These are phyloP conservation scores for Mergus octosetaceus DNA, from an alignment of 2,797 vertebrate genomes.

Conservation along the genomic window DNA sequence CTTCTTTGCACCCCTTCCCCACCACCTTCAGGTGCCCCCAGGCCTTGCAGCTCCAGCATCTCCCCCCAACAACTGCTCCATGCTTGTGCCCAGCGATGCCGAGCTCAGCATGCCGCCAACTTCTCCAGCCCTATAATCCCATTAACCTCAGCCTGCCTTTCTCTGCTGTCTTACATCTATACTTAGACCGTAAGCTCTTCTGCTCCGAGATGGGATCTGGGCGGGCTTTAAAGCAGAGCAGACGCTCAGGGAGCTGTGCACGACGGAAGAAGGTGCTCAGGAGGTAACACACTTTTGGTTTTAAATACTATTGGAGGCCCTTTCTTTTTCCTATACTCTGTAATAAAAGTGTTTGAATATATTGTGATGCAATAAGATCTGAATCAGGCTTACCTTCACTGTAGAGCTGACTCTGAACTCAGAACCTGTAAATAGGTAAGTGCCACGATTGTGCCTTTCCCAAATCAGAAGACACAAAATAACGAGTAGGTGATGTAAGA, in stretches of 20 bases:
- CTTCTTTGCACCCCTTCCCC: background rate
- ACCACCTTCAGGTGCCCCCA: fast-evolving
- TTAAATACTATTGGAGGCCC: background rate
- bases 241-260: background rate
- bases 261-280: fast-evolving
- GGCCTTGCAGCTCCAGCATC: background rate
- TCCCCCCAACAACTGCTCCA: fast-evolving
- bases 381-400: background rate
- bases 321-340: background rate
- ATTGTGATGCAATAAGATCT: background rate
- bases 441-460: background rate
- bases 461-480: background rate
- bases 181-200: background rate
- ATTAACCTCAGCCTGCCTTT: background rate
- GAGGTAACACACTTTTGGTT: background rate
- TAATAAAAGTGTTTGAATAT: background rate
- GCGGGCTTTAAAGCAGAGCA: background rate
- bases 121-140: background rate
- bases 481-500: background rate
- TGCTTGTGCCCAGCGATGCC: fast-evolving
- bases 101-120: background rate
- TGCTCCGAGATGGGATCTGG: fast-evolving
- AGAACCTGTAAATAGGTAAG: background rate
- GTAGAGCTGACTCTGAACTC: background rate
- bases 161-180: background rate